Evolutionary conservation across 2,113 vertebrate species (phyloP), one percentile per base, ranked within the genome.

Genomic region (Malurus melanocephalus): DNA sequence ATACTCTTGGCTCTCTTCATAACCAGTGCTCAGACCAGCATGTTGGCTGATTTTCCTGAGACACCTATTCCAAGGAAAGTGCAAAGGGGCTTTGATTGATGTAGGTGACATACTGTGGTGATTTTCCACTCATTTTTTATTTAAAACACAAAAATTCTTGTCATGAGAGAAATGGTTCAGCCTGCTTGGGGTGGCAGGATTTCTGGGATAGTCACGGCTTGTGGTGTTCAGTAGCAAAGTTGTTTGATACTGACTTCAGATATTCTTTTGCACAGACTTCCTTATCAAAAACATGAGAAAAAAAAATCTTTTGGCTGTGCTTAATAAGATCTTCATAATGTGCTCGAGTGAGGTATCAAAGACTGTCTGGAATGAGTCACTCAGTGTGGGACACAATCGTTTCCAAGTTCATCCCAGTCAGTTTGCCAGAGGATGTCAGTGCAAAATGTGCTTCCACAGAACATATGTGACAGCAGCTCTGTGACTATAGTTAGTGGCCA

Each of bases 121-220:
- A 86, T 79, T 87, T 80, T 69, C 66, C 26, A 53, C 59, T 16
- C 55, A 17, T 46, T 81, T 85, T 79, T 72, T 27, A 76, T 79
- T 51, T 35, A 48, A 84, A 90, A 78, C 33, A 61, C 55, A 80
- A 60, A 80, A 38, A 52, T 18, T 62, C 18, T 40, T 69, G 22
- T 35, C 10, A 43, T 30, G 56, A 61, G 30, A 30, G 40, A 75
- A 89, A 56, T 10, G 7, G 35, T 21, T 85, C 53, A 56, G 42
- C 30, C 42, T 64, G 69, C 56, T 73, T 48, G 52, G 78, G 55
- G 23, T 19, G 23, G 17, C 26, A 24, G 24, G 26, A 61, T 53
- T 75, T 60, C 59, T 65, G 62, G 38, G 72, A 17, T 5, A 76
- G 59, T 22, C 60, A 20, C 4, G 14, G 66, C 49, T 85, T 6